Evolutionary conservation across 1,140 invertebrate genomes (phyloP), one percentile per base, ranked within the genome.

Genomic region (Achroia grisella): DNA sequence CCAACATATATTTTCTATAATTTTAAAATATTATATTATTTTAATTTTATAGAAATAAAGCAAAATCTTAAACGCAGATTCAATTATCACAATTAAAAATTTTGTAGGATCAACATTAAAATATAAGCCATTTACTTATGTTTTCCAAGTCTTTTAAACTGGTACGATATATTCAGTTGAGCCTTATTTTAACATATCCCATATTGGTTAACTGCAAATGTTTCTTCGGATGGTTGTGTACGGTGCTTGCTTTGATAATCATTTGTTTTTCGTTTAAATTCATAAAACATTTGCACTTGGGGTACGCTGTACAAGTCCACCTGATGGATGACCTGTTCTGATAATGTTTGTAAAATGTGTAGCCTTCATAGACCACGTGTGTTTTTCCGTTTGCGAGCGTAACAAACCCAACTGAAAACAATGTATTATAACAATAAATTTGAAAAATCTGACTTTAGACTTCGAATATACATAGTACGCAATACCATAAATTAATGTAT

Each of bases 271-370:
- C n/a, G 17, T 37, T 37, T 15, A 37, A 8, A 4, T 37, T 10
- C 35, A 37, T 17, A 10, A 44, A 60, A 0, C 63, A 54, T 36
- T 50, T 56, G 41, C 69, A 72, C 3, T 32, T 53, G 0, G 66
- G 61, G 14, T 56, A 61, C 6, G 34, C 48, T 0, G 69, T 68
- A 12, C 70, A 72, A 14, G 33, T 48, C 66, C 66, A 72, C 27
- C 56, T 56, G 12, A 46, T 39, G 11, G 36, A 44, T 1, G 32
- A 48, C 15, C 57, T 57, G 10, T 45, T 42, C 13, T 41, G 41
- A n/a, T 61, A 61, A 5, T 48, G 33, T 13, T 54, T 61, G 43
- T 57, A 71, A 36, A 69, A 71, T 0, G 62, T 68, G 35, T 63
- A 71, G 5, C 55, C 56, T 27, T 58, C 37, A 34, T 48, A 39